A percentile compares a stretch with the other conserved stretches of the same genome.
Evolutionary conservation across 2,888 invertebrate species (phyloP).

Genomic region (Oscheius sp.): DNA sequence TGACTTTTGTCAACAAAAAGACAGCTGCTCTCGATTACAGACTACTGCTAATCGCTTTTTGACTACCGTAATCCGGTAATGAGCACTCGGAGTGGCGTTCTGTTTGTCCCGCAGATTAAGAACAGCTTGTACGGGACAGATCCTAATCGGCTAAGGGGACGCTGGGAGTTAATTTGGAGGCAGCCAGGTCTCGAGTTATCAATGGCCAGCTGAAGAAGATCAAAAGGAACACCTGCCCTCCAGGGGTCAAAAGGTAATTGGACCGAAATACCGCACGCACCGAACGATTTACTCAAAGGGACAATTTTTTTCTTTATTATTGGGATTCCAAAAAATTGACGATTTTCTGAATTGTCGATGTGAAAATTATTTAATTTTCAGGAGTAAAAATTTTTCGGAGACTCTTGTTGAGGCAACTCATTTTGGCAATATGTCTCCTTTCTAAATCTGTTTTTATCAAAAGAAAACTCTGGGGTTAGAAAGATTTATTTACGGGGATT

Average conservation of each 20-base stretch:
- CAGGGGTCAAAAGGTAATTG: conserved; percentile 1
- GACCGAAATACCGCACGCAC: neutral
- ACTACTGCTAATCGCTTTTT: neutral
- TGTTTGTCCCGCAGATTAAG: neutral
- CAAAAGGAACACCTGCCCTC: conserved; percentile 16
- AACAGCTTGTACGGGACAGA: conserved; percentile 8
- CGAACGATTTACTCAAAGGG: no score
- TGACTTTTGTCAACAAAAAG: conserved; percentile 1
- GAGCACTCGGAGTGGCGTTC: neutral
- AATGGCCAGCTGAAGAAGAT: conserved; percentile 15
- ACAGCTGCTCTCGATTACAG: conserved; percentile 27
- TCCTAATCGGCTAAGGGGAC: neutral
- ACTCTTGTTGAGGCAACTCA: no score
- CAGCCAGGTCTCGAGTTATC: no score
- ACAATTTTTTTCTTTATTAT: no score
- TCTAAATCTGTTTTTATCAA: no score
- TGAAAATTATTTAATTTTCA: no score
- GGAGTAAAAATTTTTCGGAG: no score
- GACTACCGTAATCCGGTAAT: conserved; percentile 25
- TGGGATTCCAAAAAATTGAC: no score
- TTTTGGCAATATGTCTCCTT: no score
- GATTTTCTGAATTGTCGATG: no score
- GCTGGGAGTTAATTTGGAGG: neutral
- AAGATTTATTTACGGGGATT: no score
- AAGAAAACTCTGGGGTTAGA: no score